Base-by-base conservation (phyloP, 1,140 invertebrate genomes). In the Reticulitermes speratus region DNA sequence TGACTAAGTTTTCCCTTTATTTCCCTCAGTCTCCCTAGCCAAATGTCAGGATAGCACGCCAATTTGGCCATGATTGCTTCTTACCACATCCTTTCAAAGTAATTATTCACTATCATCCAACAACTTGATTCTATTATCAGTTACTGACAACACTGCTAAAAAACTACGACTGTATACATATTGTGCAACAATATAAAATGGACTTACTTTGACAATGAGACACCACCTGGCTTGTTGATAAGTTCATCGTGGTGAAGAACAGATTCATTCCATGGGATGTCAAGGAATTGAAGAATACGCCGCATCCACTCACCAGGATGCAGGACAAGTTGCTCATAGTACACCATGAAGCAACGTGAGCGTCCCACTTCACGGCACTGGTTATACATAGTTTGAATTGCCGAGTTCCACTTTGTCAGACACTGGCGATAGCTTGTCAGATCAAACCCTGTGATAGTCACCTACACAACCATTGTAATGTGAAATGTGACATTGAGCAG, bases 381-480 rank as follows among this genome's bases (percentile, higher is more conserved):
- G 87, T 95, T 94, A 91, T 98, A 96, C 98, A 99, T 99, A 84
- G 95, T 93, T 89, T 96, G 95, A 89, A 99, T 98, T 38, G 98
- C 98, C 89, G 95, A 94, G 91, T 99, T 99, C 99, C 98, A 99
- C 91, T 98, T 98, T 87, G 94, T 95, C 91, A 99, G 91, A 91
- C 98, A 99, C 91, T 98, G 97, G 86, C 97, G 94, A 91, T 98
- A 99, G 89, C 95, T 97, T 87, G 94, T 95, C 89, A 99, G 91
- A 92, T 99, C 97, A 92, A 99, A 99, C 5, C 99, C 99, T 32
- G 98, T 98, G 89, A 99, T 99, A 83, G 98, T 99, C 84, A 99
- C 97, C 95, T 96, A 90, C 65, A 90, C 89, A 88, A 84, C 87
- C 88, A 83, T 86, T 83, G 85, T 55, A 6, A 55, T 55, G 52